Base-by-base conservation (phyloP, 2,888 invertebrate genomes). In the Meteorus cinctellus region DNA sequence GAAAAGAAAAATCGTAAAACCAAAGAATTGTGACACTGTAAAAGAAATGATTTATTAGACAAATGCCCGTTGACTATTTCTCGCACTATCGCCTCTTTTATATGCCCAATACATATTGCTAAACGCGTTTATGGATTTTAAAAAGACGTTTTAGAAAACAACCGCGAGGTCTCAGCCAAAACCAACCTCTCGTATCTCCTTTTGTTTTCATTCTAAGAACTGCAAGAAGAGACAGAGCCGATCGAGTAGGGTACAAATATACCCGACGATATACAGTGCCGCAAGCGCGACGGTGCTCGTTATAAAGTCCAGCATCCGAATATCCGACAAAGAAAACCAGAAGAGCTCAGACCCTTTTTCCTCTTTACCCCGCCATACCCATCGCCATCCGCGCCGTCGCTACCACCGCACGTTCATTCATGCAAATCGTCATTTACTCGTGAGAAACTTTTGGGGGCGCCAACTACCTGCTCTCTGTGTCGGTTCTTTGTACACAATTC, bases 191-290 rank as follows among this genome's bases (percentile, higher is more conserved):
- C 63, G 75, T 75, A 75, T 74, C 71, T 60, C 55, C 75, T 80
- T 80, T 80, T 80, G 81, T 80, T 80, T 80, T 74, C 78, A 70
- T 81, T 81, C 80, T 72, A 34, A 70, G 81, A 81, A 77, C 29
- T 51, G 65, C 12, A 55, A 75, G 36, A 75, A 66, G n/a, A 66
- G 41, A 66, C 48, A 55, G 66, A 71, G 60, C 59, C 34, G 3
- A 51, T 12, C 24, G 59, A 59, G 34, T 16, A n/a, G 36, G 75
- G 60, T 62, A 34, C 31, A 29, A 3, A 60, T 16, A 31, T 41
- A 45, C 55, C 31, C 14, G 48, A n/a, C n/a, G 41, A 63, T 16
- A 72, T 29, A 55, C 4, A 51, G 69, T 63, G 72, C 69, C 71
- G 48, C 74, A 74, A 77, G 76, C 78, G 73, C 78, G 77, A 78